These are phyloP conservation scores for Pachymerium ferrugineum DNA, from an alignment of 2,888 invertebrate genomes.

Conservation along the genomic window DNA sequence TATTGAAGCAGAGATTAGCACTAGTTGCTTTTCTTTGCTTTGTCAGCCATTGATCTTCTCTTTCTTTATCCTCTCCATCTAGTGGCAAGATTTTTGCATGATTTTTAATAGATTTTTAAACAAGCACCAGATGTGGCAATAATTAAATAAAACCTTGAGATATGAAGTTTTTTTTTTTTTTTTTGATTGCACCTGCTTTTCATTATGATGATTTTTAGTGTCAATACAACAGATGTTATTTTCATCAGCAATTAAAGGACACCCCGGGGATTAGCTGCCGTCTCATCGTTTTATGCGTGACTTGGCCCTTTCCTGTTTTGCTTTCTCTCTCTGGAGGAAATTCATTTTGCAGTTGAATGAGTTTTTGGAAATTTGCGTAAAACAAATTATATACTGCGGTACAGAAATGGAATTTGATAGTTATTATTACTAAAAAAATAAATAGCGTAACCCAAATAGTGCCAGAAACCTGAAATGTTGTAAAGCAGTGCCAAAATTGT, in stretches of 20 bases:
- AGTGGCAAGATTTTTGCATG: too few relatives aligned
- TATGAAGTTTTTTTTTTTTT: background rate
- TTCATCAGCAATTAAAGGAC: constrained; percentile 27
- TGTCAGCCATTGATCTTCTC: constrained; percentile 2
- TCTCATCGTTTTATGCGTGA: constrained; percentile 27
- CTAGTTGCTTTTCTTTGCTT: background rate
- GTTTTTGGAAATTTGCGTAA: constrained; percentile 10
- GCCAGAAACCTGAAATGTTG: too few relatives aligned
- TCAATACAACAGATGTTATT: constrained; percentile 27
- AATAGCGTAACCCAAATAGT: too few relatives aligned
- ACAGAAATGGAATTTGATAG: too few relatives aligned
- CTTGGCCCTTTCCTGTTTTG: constrained; percentile 27
- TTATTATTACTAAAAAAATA: too few relatives aligned
- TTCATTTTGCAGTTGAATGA: constrained; percentile 11
- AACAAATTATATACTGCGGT: background rate
- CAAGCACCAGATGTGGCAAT: background rate
- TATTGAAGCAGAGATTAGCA: constrained; percentile 9
- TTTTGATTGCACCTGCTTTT: background rate
- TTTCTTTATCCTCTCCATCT: too few relatives aligned
- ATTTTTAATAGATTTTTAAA: too few relatives aligned
- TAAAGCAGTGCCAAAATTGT: too few relatives aligned
- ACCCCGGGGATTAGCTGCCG: constrained; percentile 11
- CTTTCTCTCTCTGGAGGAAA: background rate
- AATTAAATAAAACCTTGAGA: background rate
- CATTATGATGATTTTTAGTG: background rate